A percentile compares a stretch with the other conserved stretches of the same genome.
Conservation (phyloP, 2,113 vertebrate genomes). For the Mohoua ochrocephala region DNA sequence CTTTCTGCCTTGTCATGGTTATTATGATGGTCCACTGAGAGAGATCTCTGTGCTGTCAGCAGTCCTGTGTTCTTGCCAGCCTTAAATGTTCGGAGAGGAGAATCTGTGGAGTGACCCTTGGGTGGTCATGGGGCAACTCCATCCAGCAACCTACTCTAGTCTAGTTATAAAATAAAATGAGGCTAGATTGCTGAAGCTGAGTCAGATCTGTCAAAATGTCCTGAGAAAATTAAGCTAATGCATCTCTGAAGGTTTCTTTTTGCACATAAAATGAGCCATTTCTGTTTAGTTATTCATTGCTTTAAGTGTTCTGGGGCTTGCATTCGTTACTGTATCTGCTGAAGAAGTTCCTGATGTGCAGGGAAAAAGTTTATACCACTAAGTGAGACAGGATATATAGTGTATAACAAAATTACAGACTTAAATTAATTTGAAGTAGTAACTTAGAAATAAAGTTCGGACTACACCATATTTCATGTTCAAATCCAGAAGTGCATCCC, state of each 20-base stretch:
- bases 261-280: neutral
- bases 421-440: neutral
- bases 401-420: neutral
- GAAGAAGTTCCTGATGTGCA: neutral
- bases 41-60: neutral
- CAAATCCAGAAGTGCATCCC: neutral
- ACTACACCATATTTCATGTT: neutral
- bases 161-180: neutral
- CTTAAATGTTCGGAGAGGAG: neutral
- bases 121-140: rapidly evolving
- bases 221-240: neutral
- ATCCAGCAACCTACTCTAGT: neutral
- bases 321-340: neutral
- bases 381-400: neutral
- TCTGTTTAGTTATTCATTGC: neutral
- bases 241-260: neutral
- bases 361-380: neutral
- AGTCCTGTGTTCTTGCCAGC: neutral
- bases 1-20: neutral
- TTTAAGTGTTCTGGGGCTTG: neutral
- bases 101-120: neutral
- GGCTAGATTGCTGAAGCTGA: neutral
- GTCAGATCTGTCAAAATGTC: neutral
- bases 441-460: neutral
- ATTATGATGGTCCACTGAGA: neutral